Percentiles rank a stretch among this genome's conserved stretches.
Conservation (phyloP, 1,140 invertebrate species). For the Wasmannia auropunctata region DNA sequence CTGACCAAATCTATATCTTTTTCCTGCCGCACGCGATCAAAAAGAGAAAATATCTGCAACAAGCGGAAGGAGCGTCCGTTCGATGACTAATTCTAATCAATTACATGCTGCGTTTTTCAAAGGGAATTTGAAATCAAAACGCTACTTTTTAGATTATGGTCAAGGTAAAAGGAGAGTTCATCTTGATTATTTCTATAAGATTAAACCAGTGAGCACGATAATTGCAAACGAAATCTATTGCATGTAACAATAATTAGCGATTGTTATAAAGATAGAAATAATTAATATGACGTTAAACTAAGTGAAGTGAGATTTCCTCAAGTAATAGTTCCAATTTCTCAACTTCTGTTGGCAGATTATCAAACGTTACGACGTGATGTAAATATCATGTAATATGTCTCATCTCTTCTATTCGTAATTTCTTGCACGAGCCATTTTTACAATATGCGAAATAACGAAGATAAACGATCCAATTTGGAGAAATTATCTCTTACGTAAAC, state of each 20-base stretch:
- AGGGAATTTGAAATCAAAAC: background rate
- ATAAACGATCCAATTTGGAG: slow-evolving; percentile 53
- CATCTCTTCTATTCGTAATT: background rate
- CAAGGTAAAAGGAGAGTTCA: slow-evolving; percentile 62
- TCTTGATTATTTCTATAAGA: slow-evolving; percentile 34
- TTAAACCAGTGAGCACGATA: slow-evolving; percentile 9
- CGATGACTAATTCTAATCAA: background rate
- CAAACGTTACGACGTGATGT: background rate
- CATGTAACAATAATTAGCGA: background rate
- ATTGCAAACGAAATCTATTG: background rate
- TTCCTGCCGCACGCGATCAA: background rate
- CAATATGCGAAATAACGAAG: slow-evolving; percentile 14
- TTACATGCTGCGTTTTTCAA: background rate
- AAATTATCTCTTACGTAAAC: slow-evolving; percentile 63
- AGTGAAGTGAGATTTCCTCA: background rate
- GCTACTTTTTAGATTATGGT: slow-evolving; percentile 52
- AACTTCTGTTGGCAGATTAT: background rate
- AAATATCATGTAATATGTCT: background rate
- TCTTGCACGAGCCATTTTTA: background rate
- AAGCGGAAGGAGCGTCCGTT: background rate
- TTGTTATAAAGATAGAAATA: background rate
- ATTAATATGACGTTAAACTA: slow-evolving; percentile 20
- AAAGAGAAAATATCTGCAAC: background rate
- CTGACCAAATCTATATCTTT: background rate
- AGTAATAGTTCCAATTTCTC: background rate